Base-by-base conservation (phyloP, 1,140 invertebrate genomes). In the Penaeus vannamei region DNA sequence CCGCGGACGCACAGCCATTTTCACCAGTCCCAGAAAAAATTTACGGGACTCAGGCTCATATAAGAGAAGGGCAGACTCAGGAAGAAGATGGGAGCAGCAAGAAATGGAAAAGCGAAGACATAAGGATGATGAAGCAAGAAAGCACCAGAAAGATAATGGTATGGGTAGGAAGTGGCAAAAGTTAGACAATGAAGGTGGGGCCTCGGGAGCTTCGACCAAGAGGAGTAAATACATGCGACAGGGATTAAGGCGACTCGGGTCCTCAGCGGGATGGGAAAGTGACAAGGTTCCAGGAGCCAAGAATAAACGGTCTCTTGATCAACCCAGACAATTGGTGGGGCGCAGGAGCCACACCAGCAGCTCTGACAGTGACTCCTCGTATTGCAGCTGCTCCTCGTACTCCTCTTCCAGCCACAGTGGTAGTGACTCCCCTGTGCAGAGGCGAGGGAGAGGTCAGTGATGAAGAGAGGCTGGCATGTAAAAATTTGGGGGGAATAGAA, bases 21-120 rank as follows among this genome's bases (percentile, higher is more conserved):
- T 82, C 79, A 87, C 86, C n/a, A 87, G 86, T 60, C 86, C 79
- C 10, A 66, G 72, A 62, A 87, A 81, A n/a, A 61, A 61, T 69
- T 62, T 32, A 5, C 62, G 42, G 3, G 42, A 46, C 2, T 2
- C 42, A 14, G 81, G 77, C 26, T 69, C 62, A 62, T 87, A 87
- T n/a, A 60, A 79, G 7, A n/a, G 77, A 59, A 53, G 29, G 12
- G 4, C 79, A 26, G 79, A 87, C 17, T 79, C 42, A 69, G 36
- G 22, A 17, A 69, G 79, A 32, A 64, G 66, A n/a, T 82, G 80
- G 62, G 8, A 42, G 19, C 81, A 53, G 53, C 69, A 85, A 22
- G 62, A 53, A 53, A 53, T 53, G 2, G 10, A 66, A 4, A 60
- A 59, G 19, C 46, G 84, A 72, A 59, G 72, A 20, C 66, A 85